These are phyloP conservation scores for Fragum sueziense DNA, from an alignment of 2,888 invertebrate genomes.

Conservation along the genomic window DNA sequence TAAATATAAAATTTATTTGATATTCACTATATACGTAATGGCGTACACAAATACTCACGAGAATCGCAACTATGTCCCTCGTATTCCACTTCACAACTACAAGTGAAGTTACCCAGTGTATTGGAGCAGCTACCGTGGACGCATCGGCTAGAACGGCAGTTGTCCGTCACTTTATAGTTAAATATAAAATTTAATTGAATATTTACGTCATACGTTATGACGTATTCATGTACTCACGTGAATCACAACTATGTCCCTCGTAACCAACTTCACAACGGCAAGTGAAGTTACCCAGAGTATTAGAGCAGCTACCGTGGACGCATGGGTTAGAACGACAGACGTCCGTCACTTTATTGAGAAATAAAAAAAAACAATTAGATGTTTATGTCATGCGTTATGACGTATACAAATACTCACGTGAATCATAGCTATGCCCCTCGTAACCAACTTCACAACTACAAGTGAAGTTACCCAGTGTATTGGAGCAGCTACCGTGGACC, in stretches of 20 bases:
- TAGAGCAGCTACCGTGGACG: not conserved
- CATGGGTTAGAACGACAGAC: conserved; percentile 3
- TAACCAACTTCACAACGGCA: conserved; percentile 1
- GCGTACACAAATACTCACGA: too few species aligned
- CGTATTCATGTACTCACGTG: conserved; percentile 8
- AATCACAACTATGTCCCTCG: conserved; percentile 1
- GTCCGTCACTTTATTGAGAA: not conserved
- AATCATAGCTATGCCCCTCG: not conserved
- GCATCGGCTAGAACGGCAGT: not conserved
- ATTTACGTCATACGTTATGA: too few species aligned
- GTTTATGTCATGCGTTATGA: too few species aligned
- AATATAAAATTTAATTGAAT: too few species aligned
- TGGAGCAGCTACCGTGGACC: not conserved
- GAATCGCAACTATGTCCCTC: conserved; percentile 3
- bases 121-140: not conserved
- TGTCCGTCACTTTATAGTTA: conserved; percentile 6
- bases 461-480: not conserved
- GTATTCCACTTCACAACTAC: not conserved
- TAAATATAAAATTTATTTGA: too few species aligned
- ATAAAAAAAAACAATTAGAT: too few species aligned
- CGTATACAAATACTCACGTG: conserved; percentile 8
- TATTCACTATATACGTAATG: too few species aligned
- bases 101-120: not conserved
- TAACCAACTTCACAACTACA: not conserved
- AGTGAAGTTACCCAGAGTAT: not conserved